Evolutionary conservation across 92 coral and sea anemone genomes (phyloP).

Genomic region (Epizoanthus rinbou): DNA sequence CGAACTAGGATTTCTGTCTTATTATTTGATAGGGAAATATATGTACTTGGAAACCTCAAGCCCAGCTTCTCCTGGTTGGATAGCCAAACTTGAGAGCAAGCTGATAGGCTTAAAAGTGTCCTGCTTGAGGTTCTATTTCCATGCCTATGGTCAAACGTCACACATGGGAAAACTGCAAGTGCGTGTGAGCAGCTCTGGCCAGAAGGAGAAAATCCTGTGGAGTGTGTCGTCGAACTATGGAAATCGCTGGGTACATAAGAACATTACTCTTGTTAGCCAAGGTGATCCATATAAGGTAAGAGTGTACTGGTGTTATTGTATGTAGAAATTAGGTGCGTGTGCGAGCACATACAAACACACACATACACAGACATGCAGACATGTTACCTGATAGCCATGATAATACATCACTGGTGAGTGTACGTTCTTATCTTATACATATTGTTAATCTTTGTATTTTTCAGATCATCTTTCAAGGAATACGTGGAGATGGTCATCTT

Average conservation of each 20-base stretch:
- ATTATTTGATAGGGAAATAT: conserved; percentile 59
- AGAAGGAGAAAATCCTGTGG: conserved; percentile 70
- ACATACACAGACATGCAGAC: too few relatives aligned
- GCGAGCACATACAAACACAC: too few relatives aligned
- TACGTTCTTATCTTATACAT: too few relatives aligned
- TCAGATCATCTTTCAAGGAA: conserved; percentile 79
- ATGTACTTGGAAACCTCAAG: conserved; percentile 86
- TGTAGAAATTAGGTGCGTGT: too few relatives aligned
- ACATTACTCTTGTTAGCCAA: conserved; percentile 62
- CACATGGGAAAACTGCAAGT: conserved; percentile 81
- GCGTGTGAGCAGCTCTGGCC: conserved; percentile 40
- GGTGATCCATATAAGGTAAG: conserved; percentile 70
- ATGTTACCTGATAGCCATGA: too few relatives aligned
- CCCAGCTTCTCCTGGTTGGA: conserved; percentile 69
- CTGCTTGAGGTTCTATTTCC: conserved; percentile 92
- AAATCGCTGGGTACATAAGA: conserved; percentile 66
- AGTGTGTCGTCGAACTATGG: conserved; percentile 61
- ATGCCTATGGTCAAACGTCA: conserved; percentile 65
- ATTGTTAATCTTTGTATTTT: neutral
- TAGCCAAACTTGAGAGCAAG: conserved; percentile 74
- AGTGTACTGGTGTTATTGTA: neutral
- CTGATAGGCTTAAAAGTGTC: conserved; percentile 75
- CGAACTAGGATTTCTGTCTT: too few relatives aligned
- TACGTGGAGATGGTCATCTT: conserved; percentile 83
- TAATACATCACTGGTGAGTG: too few relatives aligned